Evolutionary conservation across 2,888 invertebrate species (phyloP).

Genomic region (Schizaphis graminum): DNA sequence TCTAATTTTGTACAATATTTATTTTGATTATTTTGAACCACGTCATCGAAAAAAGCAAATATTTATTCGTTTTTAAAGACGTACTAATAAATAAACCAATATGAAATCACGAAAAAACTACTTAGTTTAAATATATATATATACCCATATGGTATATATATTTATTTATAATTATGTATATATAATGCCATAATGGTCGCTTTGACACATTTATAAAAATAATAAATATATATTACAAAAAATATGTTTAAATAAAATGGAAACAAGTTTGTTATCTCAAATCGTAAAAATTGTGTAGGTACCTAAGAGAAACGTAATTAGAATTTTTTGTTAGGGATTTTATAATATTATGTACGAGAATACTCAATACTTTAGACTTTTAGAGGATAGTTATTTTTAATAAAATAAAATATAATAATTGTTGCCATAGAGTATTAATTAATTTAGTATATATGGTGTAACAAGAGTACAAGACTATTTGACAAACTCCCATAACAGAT

Average conservation of each 20-base stretch:
- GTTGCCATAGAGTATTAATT: background rate
- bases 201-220: background rate
- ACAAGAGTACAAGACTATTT: too few species aligned
- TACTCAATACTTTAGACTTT: too few species aligned
- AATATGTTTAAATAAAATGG: background rate
- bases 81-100: background rate
- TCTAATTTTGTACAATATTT: background rate
- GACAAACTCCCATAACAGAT: background rate
- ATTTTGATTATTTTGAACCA: background rate
- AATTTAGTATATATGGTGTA: background rate
- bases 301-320: background rate
- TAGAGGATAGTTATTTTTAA: background rate
- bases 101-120: background rate
- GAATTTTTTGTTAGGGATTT: background rate
- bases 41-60: background rate
- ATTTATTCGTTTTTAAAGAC: background rate
- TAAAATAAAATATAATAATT: background rate
- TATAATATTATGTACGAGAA: background rate
- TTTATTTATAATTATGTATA: too few species aligned
- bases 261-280: background rate
- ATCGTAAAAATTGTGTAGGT: background rate
- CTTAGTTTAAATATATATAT: background rate
- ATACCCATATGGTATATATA: too few species aligned
- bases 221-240: background rate
- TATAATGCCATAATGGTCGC: too few species aligned